Conservation (phyloP, 2,797 vertebrate genomes). For the Spea hammondii region DNA sequence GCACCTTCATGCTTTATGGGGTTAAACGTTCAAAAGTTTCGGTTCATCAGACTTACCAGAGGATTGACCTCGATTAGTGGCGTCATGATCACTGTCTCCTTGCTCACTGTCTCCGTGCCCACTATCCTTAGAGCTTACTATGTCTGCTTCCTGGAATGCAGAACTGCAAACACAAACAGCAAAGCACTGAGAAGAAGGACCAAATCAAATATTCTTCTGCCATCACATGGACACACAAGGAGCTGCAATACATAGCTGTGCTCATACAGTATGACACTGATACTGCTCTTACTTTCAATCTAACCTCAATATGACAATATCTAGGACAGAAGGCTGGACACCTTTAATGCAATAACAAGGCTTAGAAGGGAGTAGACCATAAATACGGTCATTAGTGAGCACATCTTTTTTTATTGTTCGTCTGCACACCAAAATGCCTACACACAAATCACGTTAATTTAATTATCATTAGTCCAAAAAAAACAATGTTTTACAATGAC, state of each 20-base stretch:
- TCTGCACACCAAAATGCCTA: background rate
- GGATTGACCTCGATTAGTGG: conserved; percentile 93
- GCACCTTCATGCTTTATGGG: background rate
- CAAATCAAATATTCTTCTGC: conserved; percentile 77
- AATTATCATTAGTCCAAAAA: background rate
- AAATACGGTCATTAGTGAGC: background rate
- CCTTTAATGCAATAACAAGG: background rate
- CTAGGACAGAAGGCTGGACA: background rate
- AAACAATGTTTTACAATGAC: conserved; percentile 3
- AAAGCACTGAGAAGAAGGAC: conserved; percentile 62
- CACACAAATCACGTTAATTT: background rate
- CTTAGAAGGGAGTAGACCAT: background rate
- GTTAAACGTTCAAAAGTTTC: background rate
- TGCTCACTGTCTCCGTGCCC: conserved; percentile 98
- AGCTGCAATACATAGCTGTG: conserved; percentile 67
- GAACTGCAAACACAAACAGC: conserved; percentile 78
- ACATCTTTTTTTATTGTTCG: background rate
- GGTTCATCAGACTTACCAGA: conserved; percentile 80
- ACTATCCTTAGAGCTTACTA: conserved; percentile 98
- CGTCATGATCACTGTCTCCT: conserved; percentile 97
- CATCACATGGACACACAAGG: conserved; percentile 78
- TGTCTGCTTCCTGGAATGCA: conserved; percentile 97
- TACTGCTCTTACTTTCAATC: conserved; percentile 15
- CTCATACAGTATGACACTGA: conserved; percentile 21
- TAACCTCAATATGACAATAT: conserved; percentile 1